Base-by-base conservation (phyloP, 2,888 invertebrate species). In the Thymelicus sylvestris region DNA sequence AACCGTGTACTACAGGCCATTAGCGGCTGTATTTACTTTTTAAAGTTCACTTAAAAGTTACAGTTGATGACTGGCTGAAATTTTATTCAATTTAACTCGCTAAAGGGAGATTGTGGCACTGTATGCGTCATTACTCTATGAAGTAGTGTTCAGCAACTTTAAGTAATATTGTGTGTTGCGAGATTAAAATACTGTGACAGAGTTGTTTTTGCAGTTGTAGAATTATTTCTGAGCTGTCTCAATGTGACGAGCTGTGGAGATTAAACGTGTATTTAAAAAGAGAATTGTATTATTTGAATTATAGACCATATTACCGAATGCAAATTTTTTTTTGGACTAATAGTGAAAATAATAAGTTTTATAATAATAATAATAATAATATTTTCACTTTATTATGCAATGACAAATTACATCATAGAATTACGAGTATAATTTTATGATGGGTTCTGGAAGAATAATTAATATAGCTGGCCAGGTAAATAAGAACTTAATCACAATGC, bases 1-100 rank as follows among this genome's bases (percentile, higher is more conserved):
- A 74, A 69, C 73, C 76, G 74, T 78, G 79, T 80, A 75, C 74
- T 79, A 81, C 80, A 81, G 78, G 76, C 80, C 72, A 79, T 80
- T 80, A 63, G 65, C 62, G 65, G 63, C 19, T 7, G 13, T 69
- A 69, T 69, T 69, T 69, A 63, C 67, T 62, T 69, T 64, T 69
- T 55, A 69, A 68, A 69, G 41, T 63, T 69, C 68, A 69, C 57
- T 69, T 55, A 57, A 68, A 68, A 57, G 47, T 63, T 62, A 31
- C 44, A 68, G 24, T 15, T 57, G 55, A 68, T 63, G 55, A 63
- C 63, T 69, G 38, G 38, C n/a, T 57, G 19, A 55, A 63, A 63
- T 69, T 69, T 31, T 57, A 63, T 68, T 62, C 19, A 52, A 62
- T 62, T 68, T 68, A 48, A 48, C 31, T 63, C 31, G 63, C 63